Base-by-base conservation (phyloP, 64 coral and sea anemone genomes). In the Trachythela sp. region DNA sequence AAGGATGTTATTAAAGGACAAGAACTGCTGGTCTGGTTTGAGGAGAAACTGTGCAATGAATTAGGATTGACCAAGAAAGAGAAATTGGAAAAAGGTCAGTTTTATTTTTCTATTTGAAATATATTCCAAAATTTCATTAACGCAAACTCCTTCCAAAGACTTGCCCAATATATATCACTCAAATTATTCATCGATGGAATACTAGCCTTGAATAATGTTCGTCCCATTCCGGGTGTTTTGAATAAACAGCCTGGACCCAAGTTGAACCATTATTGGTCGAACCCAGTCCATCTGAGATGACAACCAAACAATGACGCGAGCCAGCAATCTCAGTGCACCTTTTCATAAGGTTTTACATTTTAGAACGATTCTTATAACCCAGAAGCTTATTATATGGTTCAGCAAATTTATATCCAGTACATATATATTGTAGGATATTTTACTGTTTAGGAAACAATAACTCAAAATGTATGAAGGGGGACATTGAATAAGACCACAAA, bases 21-120 rank as follows among this genome's bases (percentile, higher is more conserved):
- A 39, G 75, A 80, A 80, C 35, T 80, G 37, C 20, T 80, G 9
- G 75, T 80, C 37, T 80, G 75, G 75, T 36, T 80, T 80, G 75
- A 80, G 13, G 75, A 80, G 75, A 80, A 80, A 15, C 37, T 80
- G 2, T 35, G 31, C 34, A 35, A 80, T 0, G 75, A 80, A 80
- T 22, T 80, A 15, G 75, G 75, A 0, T 37, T 80, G 37, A 38
- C 75, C 2, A 80, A 80, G 8, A 11, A 38, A 37, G 75, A 80
- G 20, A 39, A 80, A 15, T 37, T 39, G 30, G 37, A 80, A 18
- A 18, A 80, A 10, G 75, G 75, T 80, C 31, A 39, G 75, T 80
- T 39, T 80, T 30, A 3, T 37, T 39, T 37, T 14, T 80, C 15
- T 30, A 37, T 39, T 4, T 35, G 4, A 29, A 64, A 64, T 27